phyloP scores from a whole-genome alignment of 2,113 vertebrate genomes.

The Tinamus guttatus region DNA sequence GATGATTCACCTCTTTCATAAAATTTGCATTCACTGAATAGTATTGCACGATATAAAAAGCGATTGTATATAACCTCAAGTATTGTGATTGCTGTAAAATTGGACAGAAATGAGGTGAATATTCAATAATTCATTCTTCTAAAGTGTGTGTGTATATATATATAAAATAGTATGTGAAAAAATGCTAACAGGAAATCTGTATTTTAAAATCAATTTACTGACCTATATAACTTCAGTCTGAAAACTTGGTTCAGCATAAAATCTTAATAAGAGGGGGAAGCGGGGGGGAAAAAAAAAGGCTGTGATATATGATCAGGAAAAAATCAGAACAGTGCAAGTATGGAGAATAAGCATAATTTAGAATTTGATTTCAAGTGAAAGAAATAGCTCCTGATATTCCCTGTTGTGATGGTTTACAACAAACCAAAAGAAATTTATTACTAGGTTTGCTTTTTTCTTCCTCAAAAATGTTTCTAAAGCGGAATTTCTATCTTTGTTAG shows the following conservation, averaged over 20 bases:
- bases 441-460: background rate
- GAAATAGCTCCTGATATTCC: background rate
- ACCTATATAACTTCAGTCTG: background rate
- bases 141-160: background rate
- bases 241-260: slow-evolving; percentile 1
- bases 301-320: background rate
- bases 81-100: background rate
- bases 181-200: background rate
- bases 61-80: background rate
- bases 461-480: background rate
- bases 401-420: background rate
- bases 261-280: background rate
- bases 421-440: background rate
- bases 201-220: background rate
- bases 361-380: background rate
- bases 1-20: slow-evolving; percentile 44
- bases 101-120: background rate
- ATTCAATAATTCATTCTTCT: slow-evolving; percentile 10
- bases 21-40: slow-evolving; percentile 4
- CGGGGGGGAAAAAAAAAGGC: background rate
- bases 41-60: background rate
- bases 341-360: background rate
- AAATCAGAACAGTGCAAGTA: background rate
- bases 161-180: background rate
- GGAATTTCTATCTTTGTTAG: background rate